phyloP scores from a whole-genome alignment of 2,797 vertebrate genomes.

The Ptychadena robeensis region DNA sequence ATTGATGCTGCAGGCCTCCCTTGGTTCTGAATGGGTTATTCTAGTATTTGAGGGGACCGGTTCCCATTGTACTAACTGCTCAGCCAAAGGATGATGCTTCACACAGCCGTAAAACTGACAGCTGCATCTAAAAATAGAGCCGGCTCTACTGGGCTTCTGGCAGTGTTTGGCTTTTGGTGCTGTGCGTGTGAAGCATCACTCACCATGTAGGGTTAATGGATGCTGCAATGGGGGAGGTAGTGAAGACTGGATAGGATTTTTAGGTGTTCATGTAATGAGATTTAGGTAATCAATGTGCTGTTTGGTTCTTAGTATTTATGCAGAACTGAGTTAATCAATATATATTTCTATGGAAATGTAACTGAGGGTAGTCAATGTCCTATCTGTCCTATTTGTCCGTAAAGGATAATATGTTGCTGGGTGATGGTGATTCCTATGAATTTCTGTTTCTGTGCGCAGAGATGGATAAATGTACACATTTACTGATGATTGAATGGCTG shows the following conservation, averaged over 20 bases:
- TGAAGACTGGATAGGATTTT: not conserved
- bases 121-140: constrained; percentile 55
- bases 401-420: not conserved
- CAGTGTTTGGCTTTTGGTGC: constrained; percentile 37
- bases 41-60: constrained; percentile 45
- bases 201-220: constrained; percentile 42
- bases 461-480: not conserved
- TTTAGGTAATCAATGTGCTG: not conserved
- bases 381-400: not conserved
- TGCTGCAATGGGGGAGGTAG: constrained; percentile 49
- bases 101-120: constrained; percentile 54
- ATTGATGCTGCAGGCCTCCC: constrained; percentile 13
- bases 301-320: not conserved
- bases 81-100: constrained; percentile 58
- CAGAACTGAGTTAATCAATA: not conserved
- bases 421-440: not conserved
- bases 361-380: too few species aligned
- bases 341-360: not conserved
- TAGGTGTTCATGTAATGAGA: constrained; percentile 33
- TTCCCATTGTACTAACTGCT: constrained; percentile 40
- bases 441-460: not conserved
- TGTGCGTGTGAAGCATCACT: constrained; percentile 25
- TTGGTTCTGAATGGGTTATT: constrained; percentile 35
- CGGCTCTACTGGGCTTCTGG: constrained; percentile 48
- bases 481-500: not conserved